A percentile compares a stretch with the other conserved stretches of the same genome.
phyloP scores from a whole-genome alignment of 2,797 vertebrate species.

The Anas bernieri region DNA sequence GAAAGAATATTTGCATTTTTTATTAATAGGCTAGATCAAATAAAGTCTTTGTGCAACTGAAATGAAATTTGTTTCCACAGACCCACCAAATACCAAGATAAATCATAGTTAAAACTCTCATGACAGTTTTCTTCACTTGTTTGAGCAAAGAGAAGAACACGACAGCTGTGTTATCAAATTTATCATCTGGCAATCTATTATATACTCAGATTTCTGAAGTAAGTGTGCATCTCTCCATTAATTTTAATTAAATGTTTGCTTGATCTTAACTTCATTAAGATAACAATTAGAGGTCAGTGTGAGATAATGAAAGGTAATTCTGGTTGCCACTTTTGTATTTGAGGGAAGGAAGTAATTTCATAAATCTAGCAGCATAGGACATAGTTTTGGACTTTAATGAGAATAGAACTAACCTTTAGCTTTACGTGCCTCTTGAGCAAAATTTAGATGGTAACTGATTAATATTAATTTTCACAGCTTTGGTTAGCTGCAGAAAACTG shows the following conservation, averaged over 20 bases:
- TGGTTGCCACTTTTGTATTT: neutral
- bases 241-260: slow-evolving; percentile 30
- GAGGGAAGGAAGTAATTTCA: neutral
- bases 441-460: neutral
- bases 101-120: neutral
- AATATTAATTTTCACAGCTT: neutral
- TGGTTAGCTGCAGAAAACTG: neutral
- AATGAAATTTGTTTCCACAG: neutral
- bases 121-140: neutral
- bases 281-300: neutral
- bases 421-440: neutral
- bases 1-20: neutral
- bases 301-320: neutral
- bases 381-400: neutral
- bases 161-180: slow-evolving; percentile 6
- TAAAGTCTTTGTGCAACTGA: neutral
- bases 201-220: neutral
- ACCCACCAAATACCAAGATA: neutral
- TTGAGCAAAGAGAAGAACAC: neutral
- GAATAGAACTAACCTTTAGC: neutral
- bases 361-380: neutral
- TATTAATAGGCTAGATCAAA: neutral
- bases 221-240: neutral
- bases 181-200: neutral
- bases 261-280: neutral